Conservation (phyloP, 2,888 invertebrate species). For the Cerastis leucographa region DNA sequence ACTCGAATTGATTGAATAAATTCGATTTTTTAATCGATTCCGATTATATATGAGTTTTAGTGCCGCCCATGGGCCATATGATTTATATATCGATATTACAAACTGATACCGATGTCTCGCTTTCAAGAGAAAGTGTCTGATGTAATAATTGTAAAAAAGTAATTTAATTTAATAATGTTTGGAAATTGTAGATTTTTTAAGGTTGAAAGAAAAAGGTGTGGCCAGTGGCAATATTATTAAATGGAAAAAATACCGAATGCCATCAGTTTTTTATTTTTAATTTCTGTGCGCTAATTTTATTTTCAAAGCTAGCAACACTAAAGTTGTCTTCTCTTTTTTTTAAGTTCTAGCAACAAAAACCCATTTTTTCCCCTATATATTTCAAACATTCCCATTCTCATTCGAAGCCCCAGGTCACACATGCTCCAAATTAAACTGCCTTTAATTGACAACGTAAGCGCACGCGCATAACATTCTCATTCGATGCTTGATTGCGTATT, state of each 20-base stretch:
- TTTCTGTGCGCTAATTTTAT: not conserved
- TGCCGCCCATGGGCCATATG: conserved; percentile 73
- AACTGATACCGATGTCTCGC: conserved; percentile 49
- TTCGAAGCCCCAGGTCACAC: conserved; percentile 36
- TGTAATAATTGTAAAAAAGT: conserved; percentile 63
- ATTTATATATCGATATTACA: conserved; percentile 71
- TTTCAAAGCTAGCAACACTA: not conserved
- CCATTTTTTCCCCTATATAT: not conserved
- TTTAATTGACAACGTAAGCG: conserved; percentile 51
- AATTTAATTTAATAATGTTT: conserved; percentile 57
- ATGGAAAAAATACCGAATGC: conserved; percentile 20
- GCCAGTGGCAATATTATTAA: conserved; percentile 7
- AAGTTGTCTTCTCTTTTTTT: not conserved
- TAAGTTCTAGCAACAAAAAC: not conserved
- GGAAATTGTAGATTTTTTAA: conserved; percentile 48
- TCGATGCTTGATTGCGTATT: conserved; percentile 83
- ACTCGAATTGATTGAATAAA: conserved; percentile 81
- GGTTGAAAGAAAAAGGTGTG: conserved; percentile 15
- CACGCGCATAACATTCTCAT: conserved; percentile 61
- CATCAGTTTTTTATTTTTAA: not conserved
- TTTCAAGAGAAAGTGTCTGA: conserved; percentile 61
- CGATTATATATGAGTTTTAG: conserved; percentile 82
- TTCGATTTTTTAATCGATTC: conserved; percentile 83
- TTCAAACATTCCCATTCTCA: not conserved
- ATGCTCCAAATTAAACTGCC: conserved; percentile 59